phyloP scores from a whole-genome alignment of 2,113 vertebrate genomes.

The Epinephelus moara region DNA sequence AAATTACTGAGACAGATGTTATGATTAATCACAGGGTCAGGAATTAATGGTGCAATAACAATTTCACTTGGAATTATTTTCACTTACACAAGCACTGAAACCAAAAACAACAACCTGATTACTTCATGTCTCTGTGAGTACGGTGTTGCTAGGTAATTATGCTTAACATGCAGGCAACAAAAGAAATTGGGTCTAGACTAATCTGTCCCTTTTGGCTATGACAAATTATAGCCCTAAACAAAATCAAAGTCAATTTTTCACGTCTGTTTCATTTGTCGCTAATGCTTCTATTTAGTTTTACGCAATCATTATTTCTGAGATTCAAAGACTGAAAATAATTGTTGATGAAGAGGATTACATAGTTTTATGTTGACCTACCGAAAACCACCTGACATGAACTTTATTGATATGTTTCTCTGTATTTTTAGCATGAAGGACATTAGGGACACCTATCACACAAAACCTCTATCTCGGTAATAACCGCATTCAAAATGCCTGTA shows the following conservation, averaged over 20 bases:
- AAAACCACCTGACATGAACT: slow-evolving; percentile 3
- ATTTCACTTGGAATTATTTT: slow-evolving; percentile 42
- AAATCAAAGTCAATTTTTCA: slow-evolving; percentile 2
- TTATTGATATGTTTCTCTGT: slow-evolving; percentile 39
- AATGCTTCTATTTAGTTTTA: slow-evolving; percentile 19
- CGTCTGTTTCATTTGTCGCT: slow-evolving; percentile 11
- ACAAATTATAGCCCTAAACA: slow-evolving; percentile 20
- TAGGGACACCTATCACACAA: slow-evolving; percentile 45
- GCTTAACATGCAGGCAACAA: slow-evolving; percentile 26
- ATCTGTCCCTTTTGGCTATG: slow-evolving; percentile 37
- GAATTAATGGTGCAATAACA: slow-evolving; percentile 42
- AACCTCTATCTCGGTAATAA: slow-evolving; percentile 51
- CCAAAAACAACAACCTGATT: slow-evolving; percentile 59
- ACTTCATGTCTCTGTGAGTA: slow-evolving; percentile 33
- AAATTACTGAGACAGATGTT: slow-evolving; percentile 25
- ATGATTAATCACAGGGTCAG: slow-evolving; percentile 20
- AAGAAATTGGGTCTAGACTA: slow-evolving; percentile 35
- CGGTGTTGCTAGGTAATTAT: slow-evolving; percentile 57
- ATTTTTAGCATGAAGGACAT: slow-evolving; percentile 43
- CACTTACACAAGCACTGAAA: slow-evolving; percentile 30
- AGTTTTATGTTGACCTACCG: slow-evolving; percentile 6
- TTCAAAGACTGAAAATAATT: background rate
- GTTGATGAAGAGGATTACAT: slow-evolving; percentile 11
- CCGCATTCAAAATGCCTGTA: slow-evolving; percentile 57
- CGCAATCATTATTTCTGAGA: background rate